phyloP scores from a whole-genome alignment of 1,140 invertebrate genomes.

The Dinoponera quadriceps region DNA sequence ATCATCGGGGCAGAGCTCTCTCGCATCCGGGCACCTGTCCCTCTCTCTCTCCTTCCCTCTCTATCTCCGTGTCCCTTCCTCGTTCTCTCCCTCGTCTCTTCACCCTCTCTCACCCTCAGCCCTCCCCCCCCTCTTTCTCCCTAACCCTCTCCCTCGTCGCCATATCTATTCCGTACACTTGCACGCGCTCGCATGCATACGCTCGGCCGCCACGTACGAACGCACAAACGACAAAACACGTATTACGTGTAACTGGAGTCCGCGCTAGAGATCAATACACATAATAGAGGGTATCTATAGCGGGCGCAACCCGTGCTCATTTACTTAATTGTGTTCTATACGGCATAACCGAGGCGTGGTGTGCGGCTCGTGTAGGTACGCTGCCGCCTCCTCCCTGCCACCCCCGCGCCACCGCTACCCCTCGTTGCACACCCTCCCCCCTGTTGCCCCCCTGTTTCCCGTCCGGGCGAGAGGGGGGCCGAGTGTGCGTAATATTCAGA shows the following conservation, averaged over 20 bases:
- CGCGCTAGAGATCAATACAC: conserved; percentile 85
- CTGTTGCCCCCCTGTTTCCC: conserved; percentile 5
- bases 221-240: conserved; percentile 84
- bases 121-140: not conserved
- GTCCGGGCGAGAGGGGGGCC: conserved; percentile 45
- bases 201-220: conserved; percentile 74
- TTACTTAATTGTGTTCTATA: conserved; percentile 86
- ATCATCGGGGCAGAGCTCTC: conserved; percentile 42
- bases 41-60: not conserved
- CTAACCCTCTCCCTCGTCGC: conserved; percentile 31
- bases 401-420: conserved; percentile 4
- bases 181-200: conserved; percentile 59
- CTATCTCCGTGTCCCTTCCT: conserved; percentile 16
- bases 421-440: not conserved
- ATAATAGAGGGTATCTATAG: conserved; percentile 85
- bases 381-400: conserved; percentile 51
- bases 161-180: conserved; percentile 68
- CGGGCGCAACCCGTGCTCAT: conserved; percentile 84
- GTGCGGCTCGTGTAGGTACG: conserved; percentile 76
- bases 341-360: conserved; percentile 76
- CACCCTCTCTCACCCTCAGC: conserved; percentile 14
- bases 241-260: conserved; percentile 84
- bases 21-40: conserved; percentile 34
- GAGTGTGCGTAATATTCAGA: conserved; percentile 83
- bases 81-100: conserved; percentile 15